Conservation (phyloP, 2,113 vertebrate species). For the Tenrec ecaudatus region DNA sequence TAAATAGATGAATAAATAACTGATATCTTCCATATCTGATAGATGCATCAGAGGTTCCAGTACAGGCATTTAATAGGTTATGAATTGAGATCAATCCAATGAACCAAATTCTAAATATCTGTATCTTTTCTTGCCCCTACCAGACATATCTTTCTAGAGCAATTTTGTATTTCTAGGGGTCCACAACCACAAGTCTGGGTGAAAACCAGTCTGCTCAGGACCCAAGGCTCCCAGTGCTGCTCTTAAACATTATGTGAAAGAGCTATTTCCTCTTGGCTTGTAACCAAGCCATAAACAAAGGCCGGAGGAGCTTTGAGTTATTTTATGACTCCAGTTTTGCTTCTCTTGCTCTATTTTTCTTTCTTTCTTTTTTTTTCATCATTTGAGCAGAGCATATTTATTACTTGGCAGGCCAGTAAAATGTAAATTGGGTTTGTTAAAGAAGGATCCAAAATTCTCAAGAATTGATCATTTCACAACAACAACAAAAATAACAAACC, state of each 20-base stretch:
- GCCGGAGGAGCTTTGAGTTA: conserved; percentile 63
- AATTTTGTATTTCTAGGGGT: not conserved
- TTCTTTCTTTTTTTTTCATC: not conserved
- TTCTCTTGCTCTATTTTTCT: not conserved
- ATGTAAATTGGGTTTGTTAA: conserved; percentile 68
- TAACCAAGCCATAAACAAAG: conserved; percentile 68
- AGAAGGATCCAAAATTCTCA: conserved; percentile 53
- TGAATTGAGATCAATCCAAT: not conserved
- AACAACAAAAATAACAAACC: conserved; percentile 56
- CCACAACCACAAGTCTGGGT: not conserved
- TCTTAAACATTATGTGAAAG: conserved; percentile 57
- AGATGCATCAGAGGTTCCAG: not conserved
- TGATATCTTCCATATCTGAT: not conserved
- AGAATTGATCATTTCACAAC: conserved; percentile 64
- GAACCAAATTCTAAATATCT: not conserved
- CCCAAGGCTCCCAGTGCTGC: conserved; percentile 16
- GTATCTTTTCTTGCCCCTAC: not conserved
- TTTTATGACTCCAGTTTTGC: conserved; percentile 77
- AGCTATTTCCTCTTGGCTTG: conserved; percentile 77
- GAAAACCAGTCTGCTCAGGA: conserved; percentile 3
- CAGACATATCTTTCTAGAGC: not conserved
- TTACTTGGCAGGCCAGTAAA: conserved; percentile 65
- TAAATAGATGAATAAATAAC: conserved; percentile 13
- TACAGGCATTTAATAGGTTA: not conserved
- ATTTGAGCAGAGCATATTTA: conserved; percentile 66